Percentiles rank a stretch among this genome's conserved stretches.
Conservation (phyloP, 2,113 vertebrate species). For the Menura novaehollandiae region DNA sequence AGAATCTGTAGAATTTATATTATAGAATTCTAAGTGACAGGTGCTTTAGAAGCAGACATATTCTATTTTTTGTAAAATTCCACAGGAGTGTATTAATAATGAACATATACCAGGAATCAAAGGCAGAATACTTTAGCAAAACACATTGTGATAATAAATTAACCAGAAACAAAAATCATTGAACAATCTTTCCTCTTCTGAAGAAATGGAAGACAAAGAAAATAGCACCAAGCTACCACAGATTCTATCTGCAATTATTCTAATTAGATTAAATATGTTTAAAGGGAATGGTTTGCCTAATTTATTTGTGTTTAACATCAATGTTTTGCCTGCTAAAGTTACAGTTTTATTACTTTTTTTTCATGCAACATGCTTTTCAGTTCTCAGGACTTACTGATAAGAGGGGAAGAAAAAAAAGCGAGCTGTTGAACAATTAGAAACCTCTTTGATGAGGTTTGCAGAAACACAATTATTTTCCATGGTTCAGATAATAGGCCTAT, state of each 20-base stretch:
- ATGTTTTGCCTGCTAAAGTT: not conserved
- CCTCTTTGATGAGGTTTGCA: not conserved
- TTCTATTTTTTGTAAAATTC: not conserved
- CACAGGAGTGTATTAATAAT: not conserved
- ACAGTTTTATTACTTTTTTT: not conserved
- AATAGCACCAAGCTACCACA: not conserved
- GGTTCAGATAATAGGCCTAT: not conserved
- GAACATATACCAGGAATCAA: not conserved
- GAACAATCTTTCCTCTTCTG: not conserved
- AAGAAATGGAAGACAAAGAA: not conserved
- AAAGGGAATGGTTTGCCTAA: not conserved
- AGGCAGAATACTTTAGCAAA: not conserved
- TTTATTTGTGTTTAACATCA: not conserved
- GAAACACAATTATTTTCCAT: not conserved
- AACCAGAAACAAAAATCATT: not conserved
- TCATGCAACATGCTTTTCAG: not conserved
- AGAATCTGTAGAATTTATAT: slow-evolving; percentile 30
- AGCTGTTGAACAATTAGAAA: not conserved
- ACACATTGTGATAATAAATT: not conserved
- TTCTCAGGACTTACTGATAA: not conserved
- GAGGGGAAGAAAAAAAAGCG: not conserved
- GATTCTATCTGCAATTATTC: not conserved
- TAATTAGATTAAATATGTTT: not conserved
- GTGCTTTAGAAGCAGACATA: not conserved
- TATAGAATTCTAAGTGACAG: slow-evolving; percentile 40